Evolutionary conservation across 2,888 invertebrate genomes (phyloP), one percentile per base, ranked within the genome.

Genomic region (Polydrusus cervinus): DNA sequence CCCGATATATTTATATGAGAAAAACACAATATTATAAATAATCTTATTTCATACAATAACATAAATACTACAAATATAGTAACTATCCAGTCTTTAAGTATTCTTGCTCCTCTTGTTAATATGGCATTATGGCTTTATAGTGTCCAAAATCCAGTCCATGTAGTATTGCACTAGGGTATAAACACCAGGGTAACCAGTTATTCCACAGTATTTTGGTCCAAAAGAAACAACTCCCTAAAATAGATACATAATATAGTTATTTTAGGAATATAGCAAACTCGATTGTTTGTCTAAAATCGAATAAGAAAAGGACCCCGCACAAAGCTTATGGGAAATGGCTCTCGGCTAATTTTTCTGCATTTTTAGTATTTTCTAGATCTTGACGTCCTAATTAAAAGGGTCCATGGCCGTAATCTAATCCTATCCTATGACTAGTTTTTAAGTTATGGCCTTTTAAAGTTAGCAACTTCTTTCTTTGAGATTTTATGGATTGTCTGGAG

Each of bases 81-180:
- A 7, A 11, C 38, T 60, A 53, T 66, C 25, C 66, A 66, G 66
- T 66, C 66, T 66, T 34, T 66, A 40, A 49, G 40, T 53, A 53
- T 14, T 40, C 20, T 40, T 51, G 38, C 40, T 38, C 16, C 53
- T 25, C 5, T 10, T 11, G 6, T 6, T 38, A 11, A 10, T 18
- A 38, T 38, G 16, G 1, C 18, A 18, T 60, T 87, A 89, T 3
- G 88, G 85, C 55, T 81, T 84, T 13, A 88, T 86, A 85, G 86
- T 87, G 43, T 89, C 87, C 60, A 91, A 82, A 80, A 94, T 92
- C 94, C 94, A 94, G 74, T 91, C 89, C 68, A 92, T 84, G 82
- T 91, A 93, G 13, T 89, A 86, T 0, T 90, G 86, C 0, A 93
- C 90, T 49, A 89, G 88, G 0, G 93, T 93, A 84, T 94, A 94